Conservation (phyloP, 2,113 vertebrate species). For the Leptocoma aspasia region DNA sequence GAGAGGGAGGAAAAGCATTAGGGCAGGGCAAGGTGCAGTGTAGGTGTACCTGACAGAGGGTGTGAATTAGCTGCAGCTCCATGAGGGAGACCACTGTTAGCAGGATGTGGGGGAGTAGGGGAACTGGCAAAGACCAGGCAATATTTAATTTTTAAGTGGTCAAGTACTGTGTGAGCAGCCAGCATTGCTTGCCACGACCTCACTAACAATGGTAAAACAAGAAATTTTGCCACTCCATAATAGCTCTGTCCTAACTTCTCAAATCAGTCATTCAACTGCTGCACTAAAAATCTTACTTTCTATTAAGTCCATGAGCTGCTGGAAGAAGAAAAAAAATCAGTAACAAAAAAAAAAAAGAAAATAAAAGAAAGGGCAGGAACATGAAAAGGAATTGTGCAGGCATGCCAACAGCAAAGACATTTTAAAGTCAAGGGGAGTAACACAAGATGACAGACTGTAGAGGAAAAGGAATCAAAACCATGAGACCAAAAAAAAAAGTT, state of each 20-base stretch:
- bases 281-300: conserved; percentile 12
- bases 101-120: not conserved
- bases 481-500: not conserved
- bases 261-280: not conserved
- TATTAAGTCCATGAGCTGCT: not conserved
- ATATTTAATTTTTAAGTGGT: not conserved
- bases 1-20: conserved; percentile 28
- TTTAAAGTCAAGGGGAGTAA: conserved; percentile 43
- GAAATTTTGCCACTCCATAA: not conserved
- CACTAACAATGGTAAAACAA: not conserved
- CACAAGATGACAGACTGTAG: conserved; percentile 9
- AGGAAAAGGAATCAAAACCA: conserved; percentile 34
- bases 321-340: not conserved
- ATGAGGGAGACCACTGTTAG: not conserved
- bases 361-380: not conserved
- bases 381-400: not conserved
- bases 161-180: rapidly evolving
- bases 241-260: not conserved
- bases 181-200: not conserved
- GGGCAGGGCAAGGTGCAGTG: not conserved
- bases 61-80: not conserved
- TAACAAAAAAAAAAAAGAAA: not conserved
- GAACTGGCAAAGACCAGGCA: not conserved
- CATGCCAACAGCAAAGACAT: conserved; percentile 43
- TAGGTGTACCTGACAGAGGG: not conserved